Evolutionary conservation across 2,888 invertebrate species (phyloP).

Genomic region (Trachelus tabidus): DNA sequence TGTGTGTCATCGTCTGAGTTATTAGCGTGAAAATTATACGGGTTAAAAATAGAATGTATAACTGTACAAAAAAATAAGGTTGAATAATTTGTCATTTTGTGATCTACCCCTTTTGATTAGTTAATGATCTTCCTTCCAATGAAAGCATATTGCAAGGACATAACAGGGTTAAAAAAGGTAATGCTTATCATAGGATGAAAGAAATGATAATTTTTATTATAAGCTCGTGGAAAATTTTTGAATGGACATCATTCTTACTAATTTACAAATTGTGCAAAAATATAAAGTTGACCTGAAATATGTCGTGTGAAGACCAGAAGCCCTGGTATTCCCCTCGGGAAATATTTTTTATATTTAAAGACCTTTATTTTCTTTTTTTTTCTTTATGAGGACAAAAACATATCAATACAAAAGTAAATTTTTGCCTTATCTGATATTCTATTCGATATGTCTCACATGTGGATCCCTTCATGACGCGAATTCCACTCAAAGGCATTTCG

Average conservation of each 20-base stretch:
- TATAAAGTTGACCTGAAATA: background rate
- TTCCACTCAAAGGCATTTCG: background rate
- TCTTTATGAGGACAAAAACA: background rate
- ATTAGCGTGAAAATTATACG: slow-evolving; percentile 45
- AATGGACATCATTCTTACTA: background rate
- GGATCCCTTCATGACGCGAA: background rate
- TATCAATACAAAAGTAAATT: background rate
- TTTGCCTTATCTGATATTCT: background rate
- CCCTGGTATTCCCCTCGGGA: background rate
- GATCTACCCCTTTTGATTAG: background rate
- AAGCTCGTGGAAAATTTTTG: background rate
- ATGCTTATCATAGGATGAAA: background rate
- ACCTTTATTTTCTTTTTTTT: background rate
- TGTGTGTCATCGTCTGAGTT: slow-evolving; percentile 43
- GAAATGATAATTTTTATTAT: background rate
- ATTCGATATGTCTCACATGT: background rate
- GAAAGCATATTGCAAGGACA: background rate
- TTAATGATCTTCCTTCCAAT: background rate
- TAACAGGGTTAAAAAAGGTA: background rate
- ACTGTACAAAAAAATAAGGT: background rate
- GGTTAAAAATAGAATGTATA: slow-evolving; percentile 19
- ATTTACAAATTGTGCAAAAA: background rate
- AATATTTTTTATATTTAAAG: background rate
- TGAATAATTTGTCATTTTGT: background rate
- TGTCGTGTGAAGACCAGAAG: background rate